Base-by-base conservation (phyloP, 2,888 invertebrate species). In the Lasioglossum figueresi region DNA sequence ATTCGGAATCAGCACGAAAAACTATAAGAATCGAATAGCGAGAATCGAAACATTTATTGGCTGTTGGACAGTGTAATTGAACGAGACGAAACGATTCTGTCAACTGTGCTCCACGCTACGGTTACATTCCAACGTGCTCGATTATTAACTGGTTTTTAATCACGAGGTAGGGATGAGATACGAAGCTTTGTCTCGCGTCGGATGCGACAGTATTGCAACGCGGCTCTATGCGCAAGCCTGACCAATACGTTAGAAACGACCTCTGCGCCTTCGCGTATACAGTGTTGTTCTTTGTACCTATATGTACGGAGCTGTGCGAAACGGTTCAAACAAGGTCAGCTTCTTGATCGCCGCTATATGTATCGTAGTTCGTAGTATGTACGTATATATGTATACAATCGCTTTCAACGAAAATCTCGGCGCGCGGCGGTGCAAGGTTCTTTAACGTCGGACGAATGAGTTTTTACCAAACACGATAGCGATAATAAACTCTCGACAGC, bases 131-230 rank as follows among this genome's bases (percentile, higher is more conserved):
- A 68, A 59, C 45, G 48, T 37, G 45, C 12, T n/a, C 27, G 68
- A 31, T 84, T 84, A 40, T 72, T 40, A 40, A 70, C n/a, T n/a
- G 68, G 4, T 73, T 73, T 23, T 73, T 68, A 85, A 76, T 48
- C 34, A 52, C 19, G 23, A 48, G 48, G 68, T 48, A 73, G 79
- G 76, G 85, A 85, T 48, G 85, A 63, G 43, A 72, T 80, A 84
- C 43, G 76, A 85, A 70, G 52, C 77, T 74, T 77, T 82, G 78
- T 83, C 75, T 78, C 6, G 34, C 52, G 72, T 45, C 31, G 27
- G 59, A 56, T 45, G 52, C 56, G 70, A 37, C 85, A 85, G 85
- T 79, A 59, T n/a, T 48, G 71, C 78, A 43, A 37, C 63, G 48
- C 78, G 74, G 43, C 48, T 78, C 78, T 6, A 12, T 23, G 72